Evolutionary conservation across 2,797 vertebrate species (phyloP).

Genomic region (Microcaecilia unicolor): DNA sequence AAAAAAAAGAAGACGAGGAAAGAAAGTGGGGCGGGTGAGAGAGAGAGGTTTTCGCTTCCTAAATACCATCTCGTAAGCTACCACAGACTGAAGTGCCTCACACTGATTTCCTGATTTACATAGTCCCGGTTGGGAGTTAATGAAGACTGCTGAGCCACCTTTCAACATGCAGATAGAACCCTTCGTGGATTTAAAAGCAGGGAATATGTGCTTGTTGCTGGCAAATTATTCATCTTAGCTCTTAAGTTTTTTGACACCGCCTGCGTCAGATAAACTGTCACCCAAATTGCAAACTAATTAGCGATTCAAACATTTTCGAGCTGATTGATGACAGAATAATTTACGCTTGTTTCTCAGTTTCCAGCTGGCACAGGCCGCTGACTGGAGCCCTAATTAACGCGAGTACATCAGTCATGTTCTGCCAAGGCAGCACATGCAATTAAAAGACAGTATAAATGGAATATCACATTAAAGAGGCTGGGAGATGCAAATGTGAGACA

Average conservation of each 20-base stretch:
- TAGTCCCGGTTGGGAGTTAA: slow-evolving; percentile 78
- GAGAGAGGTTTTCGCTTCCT: slow-evolving; percentile 61
- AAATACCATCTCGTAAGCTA: slow-evolving; percentile 70
- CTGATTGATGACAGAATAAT: slow-evolving; percentile 98
- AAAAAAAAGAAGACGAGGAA: no score
- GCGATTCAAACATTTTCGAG: slow-evolving; percentile 91
- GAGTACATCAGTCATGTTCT: slow-evolving; percentile 92
- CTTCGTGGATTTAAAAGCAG: slow-evolving; percentile 72
- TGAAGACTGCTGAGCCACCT: slow-evolving; percentile 74
- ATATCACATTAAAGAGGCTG: slow-evolving; percentile 84
- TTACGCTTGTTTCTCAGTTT: slow-evolving; percentile 90
- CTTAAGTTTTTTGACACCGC: slow-evolving; percentile 70
- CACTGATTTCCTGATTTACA: slow-evolving; percentile 73
- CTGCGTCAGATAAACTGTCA: slow-evolving; percentile 93
- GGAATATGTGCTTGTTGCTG: slow-evolving; percentile 71
- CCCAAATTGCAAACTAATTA: slow-evolving; percentile 96
- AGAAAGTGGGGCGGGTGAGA: no score
- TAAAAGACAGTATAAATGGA: slow-evolving; percentile 89
- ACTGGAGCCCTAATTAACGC: slow-evolving; percentile 93
- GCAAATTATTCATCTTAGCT: slow-evolving; percentile 73
- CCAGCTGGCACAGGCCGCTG: slow-evolving; percentile 92
- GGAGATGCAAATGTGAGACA: slow-evolving; percentile 71
- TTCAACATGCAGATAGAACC: slow-evolving; percentile 76
- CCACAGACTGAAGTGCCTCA: slow-evolving; percentile 63
- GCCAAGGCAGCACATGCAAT: slow-evolving; percentile 89